A percentile compares a stretch with the other conserved stretches of the same genome.
These are phyloP conservation scores for Calosoma granatense DNA, from an alignment of 1,140 invertebrate species.

Conservation along the genomic window DNA sequence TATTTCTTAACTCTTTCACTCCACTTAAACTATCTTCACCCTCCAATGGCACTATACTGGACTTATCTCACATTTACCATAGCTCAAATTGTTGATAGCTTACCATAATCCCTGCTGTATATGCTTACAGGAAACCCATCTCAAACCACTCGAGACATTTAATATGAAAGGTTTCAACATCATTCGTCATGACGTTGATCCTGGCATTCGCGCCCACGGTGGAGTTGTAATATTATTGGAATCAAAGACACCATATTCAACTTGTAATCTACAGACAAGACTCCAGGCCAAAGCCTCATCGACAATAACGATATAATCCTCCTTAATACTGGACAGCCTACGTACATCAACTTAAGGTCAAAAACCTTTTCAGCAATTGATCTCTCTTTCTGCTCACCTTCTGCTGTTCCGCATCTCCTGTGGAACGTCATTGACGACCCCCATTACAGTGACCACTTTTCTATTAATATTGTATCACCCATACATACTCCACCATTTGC, in stretches of 20 bases:
- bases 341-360: neutral
- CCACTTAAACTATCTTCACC: too few relatives aligned
- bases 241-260: neutral
- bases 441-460: neutral
- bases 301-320: neutral
- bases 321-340: neutral
- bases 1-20: too few relatives aligned
- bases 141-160: neutral
- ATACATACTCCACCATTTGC: neutral
- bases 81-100: neutral
- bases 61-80: neutral
- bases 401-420: neutral
- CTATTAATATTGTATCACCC: slow-evolving; percentile 2
- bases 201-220: neutral
- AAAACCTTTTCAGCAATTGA: neutral
- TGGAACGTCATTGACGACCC: neutral
- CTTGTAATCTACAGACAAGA: neutral
- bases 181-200: neutral
- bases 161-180: neutral
- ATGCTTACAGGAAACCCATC: neutral
- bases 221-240: neutral
- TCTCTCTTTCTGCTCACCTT: neutral
- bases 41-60: neutral
- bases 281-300: neutral
- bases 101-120: neutral